Base-by-base conservation (phyloP, 2,113 vertebrate genomes). In the Tychaedon coryphoeus region DNA sequence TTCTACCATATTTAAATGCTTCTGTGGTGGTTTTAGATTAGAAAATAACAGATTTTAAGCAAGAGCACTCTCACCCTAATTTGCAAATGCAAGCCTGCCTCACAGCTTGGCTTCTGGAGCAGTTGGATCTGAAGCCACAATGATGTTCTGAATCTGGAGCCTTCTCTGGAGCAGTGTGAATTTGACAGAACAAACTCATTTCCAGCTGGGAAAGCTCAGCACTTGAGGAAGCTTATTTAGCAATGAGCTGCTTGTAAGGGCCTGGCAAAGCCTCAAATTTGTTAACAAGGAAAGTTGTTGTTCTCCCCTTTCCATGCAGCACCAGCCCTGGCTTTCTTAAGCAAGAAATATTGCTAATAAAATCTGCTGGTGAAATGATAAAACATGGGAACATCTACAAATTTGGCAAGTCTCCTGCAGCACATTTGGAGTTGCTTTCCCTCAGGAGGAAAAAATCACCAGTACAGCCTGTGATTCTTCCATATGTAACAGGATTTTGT, bases 201-300 rank as follows among this genome's bases (percentile, higher is more conserved):
- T 82, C 54, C 75, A 92, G 85, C 77, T 79, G 81, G 72, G 86
- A 82, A n/a, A 67, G 64, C 29, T 20, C 60, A 66, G 64, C 75
- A 64, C 86, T 94, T 62, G 75, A 91, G 54, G 94, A 93, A 96
- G 95, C 93, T 75, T 84, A 65, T 95, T 91, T 82, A 95, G 88
- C 83, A 82, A 8, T 82, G 96, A 96, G 72, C 88, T 95, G 57
- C 34, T 93, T 34, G 28, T 67, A 8, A 86, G 80, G 87, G 71
- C 95, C 80, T 97, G 97, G 96, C 96, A 94, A 53, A 61, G 50
- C n/a, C 51, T 88, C 96, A 96, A 29, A 75, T 62, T 78, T 91
- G 87, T 93, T 95, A 83, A 96, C 83, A 96, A 95, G 81, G 66
- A 43, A 71, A 81, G 73, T 86, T 72, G 34, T 93, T 95, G 81